These are phyloP conservation scores for Tethea ocularis DNA, from an alignment of 2,888 invertebrate genomes.

Conservation along the genomic window DNA sequence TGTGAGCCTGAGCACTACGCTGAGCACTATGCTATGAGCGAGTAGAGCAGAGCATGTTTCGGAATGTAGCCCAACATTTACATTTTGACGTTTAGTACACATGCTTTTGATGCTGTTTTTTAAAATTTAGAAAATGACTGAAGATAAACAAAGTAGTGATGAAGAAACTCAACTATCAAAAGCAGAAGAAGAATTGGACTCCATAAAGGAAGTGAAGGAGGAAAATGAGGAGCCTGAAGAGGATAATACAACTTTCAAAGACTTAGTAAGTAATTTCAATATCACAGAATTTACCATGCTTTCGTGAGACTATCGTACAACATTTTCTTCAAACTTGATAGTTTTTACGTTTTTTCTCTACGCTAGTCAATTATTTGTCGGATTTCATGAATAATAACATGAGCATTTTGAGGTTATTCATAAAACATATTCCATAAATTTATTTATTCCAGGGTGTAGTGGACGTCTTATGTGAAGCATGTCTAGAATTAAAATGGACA, in stretches of 20 bases:
- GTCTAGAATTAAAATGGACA: constrained; percentile 96
- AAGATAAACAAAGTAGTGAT: constrained; percentile 55
- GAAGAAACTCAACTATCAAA: constrained; percentile 47
- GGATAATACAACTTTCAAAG: constrained; percentile 74
- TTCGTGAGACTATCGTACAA: neutral
- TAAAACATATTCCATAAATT: constrained; percentile 7
- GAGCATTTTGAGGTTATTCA: constrained; percentile 42
- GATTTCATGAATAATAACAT: neutral
- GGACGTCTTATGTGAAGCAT: constrained; percentile 95
- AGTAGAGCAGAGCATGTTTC: no score
- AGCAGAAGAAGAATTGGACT: constrained; percentile 38
- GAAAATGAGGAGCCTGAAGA: constrained; percentile 42
- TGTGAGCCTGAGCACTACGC: no score
- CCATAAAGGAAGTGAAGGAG: constrained; percentile 40
- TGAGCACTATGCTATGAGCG: no score
- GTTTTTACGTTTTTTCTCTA: neutral
- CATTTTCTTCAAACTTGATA: neutral
- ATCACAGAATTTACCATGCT: neutral
- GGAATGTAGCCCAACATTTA: no score
- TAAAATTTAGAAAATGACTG: constrained; percentile 50
- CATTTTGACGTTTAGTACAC: constrained; percentile 18
- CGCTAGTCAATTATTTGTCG: neutral
- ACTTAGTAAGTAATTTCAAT: constrained; percentile 57
- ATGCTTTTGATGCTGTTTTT: constrained; percentile 18
- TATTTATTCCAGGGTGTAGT: constrained; percentile 87